Base-by-base conservation (phyloP, 2,797 vertebrate species). In the Rhynchotus rufescens region DNA sequence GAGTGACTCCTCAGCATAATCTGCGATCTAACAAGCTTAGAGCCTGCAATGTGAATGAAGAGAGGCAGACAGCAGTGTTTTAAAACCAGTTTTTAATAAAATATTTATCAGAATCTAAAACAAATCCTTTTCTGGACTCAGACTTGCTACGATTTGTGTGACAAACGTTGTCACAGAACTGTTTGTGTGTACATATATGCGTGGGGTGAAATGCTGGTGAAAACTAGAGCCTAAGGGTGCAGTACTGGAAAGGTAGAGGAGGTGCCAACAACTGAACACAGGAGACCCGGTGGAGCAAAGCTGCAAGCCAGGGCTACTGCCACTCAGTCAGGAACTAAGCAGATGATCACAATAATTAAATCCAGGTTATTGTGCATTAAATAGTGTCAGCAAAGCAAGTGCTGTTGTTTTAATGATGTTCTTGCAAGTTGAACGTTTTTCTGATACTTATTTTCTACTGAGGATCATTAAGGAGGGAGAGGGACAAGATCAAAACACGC, bases 31-130 rank as follows among this genome's bases (percentile, higher is more conserved):
- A 47, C 14, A 10, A 44, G 3, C 21, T 47, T 5, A 57, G 4
- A 83, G 19, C 7, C 32, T 26, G 34, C 36, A 9, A 4, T 0
- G 0, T 0, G 0, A 92, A 74, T 22, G 83, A 95, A 67, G 40
- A 45, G 61, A 78, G 52, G 20, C 74, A 93, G 67, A 60, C 69
- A 6, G 11, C 14, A 44, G 71, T 47, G 36, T 93, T 95, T 95
- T 94, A 92, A 97, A 96, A 95, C 90, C 89, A 62, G 64, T 93
- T 97, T 97, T 96, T 96, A 97, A 97, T 97, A 96, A 97, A 97
- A 97, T 93, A 95, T 91, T 96, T 83, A 90, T 95, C 92, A 95
- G 83, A 67, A 88, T 95, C 96, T 96, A 96, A 93, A 93, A 1
- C 93, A 94, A 96, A 91, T 69, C 72, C 80, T 91, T 92, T 91